Conservation (phyloP, 1,140 invertebrate species). For the Penaeus indicus region DNA sequence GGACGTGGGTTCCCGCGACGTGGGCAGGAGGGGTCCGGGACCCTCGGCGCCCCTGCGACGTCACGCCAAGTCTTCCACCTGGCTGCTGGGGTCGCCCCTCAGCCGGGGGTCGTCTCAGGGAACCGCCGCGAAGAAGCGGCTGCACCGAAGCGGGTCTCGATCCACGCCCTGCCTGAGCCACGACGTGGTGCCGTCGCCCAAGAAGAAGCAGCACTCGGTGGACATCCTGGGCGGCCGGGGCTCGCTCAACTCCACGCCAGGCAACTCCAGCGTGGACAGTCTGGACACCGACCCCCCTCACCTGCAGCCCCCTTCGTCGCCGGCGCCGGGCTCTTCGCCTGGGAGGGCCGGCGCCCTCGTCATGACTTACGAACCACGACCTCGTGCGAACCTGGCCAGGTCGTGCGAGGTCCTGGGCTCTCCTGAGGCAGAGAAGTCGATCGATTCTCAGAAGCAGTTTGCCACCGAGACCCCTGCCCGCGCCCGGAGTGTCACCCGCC, state of each 20-base stretch:
- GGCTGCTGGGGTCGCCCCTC: slow-evolving; percentile 55
- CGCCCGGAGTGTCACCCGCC: slow-evolving; percentile 49
- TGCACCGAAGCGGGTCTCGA: slow-evolving; percentile 55
- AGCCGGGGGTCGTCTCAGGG: slow-evolving; percentile 45
- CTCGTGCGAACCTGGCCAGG: slow-evolving; percentile 37
- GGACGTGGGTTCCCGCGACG: slow-evolving; percentile 60
- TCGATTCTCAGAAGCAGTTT: background rate
- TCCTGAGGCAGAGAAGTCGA: slow-evolving; percentile 25
- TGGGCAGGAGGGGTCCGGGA: slow-evolving; percentile 31
- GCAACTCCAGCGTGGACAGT: slow-evolving; percentile 71
- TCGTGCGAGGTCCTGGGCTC: slow-evolving; percentile 51
- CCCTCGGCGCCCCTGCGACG: slow-evolving; percentile 44
- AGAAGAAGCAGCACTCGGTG: slow-evolving; percentile 22
- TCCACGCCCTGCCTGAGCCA: slow-evolving; percentile 53
- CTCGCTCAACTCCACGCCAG: slow-evolving; percentile 76
- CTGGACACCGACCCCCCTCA: slow-evolving; percentile 32
- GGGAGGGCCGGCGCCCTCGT: slow-evolving; percentile 7
- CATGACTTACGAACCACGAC: background rate
- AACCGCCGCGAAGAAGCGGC: slow-evolving; percentile 32
- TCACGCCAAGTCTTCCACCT: slow-evolving; percentile 52
- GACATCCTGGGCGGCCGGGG: slow-evolving; percentile 73
- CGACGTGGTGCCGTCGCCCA: background rate
- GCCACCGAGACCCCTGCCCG: slow-evolving; percentile 21
- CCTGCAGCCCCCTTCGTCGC: background rate
- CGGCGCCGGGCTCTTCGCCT: background rate